Evolutionary conservation across 2,888 invertebrate genomes (phyloP).

Genomic region (Ommatoiulus sabulosus): DNA sequence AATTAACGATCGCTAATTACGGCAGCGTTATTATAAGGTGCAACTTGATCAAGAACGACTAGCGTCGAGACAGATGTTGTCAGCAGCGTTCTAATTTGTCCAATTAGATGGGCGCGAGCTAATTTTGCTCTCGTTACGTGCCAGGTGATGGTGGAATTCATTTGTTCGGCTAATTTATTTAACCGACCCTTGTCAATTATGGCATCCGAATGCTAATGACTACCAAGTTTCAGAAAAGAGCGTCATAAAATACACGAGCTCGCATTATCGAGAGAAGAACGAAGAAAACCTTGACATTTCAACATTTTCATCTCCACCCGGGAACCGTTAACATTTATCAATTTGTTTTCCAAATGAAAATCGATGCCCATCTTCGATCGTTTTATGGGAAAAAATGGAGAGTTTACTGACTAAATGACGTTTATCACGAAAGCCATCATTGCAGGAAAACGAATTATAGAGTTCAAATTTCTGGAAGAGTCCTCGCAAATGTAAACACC

Average conservation of each 20-base stretch:
- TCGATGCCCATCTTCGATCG: too few relatives aligned
- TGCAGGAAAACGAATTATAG: too few relatives aligned
- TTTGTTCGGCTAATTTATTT: constrained; percentile 25
- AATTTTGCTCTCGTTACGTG: background rate
- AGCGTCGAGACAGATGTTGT: background rate
- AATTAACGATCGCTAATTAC: background rate
- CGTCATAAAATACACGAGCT: background rate
- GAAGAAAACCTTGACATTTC: background rate
- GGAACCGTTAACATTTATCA: too few relatives aligned
- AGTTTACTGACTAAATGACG: too few relatives aligned
- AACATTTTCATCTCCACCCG: too few relatives aligned
- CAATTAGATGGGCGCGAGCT: background rate
- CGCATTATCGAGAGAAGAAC: background rate
- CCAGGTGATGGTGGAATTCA: background rate
- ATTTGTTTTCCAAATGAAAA: too few relatives aligned
- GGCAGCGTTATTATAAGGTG: background rate
- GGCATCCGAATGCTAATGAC: background rate
- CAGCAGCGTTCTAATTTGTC: background rate
- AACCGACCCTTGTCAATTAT: constrained; percentile 1
- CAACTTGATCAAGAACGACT: background rate
- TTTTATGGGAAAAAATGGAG: background rate
- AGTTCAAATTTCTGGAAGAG: too few relatives aligned
- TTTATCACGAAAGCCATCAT: too few relatives aligned
- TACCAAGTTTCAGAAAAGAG: background rate
- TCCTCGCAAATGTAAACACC: too few relatives aligned